These are phyloP conservation scores for Dendroctonus valens DNA, from an alignment of 1,140 invertebrate genomes.

Conservation along the genomic window DNA sequence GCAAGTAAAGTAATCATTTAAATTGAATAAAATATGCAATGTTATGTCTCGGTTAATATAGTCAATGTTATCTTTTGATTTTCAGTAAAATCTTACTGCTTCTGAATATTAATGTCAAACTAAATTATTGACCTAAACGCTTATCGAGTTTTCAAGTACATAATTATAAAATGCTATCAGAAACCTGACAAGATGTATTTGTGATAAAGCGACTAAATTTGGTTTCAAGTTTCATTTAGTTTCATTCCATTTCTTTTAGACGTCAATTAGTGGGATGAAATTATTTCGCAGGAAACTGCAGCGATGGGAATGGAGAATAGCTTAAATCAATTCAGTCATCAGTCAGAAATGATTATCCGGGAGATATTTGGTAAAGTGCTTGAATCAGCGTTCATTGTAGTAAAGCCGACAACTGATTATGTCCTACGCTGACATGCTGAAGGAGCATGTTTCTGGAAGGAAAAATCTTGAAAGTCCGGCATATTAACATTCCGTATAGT, in stretches of 20 bases:
- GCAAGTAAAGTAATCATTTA: too few relatives aligned
- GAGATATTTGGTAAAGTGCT: slow-evolving; percentile 38
- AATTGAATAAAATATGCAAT: too few relatives aligned
- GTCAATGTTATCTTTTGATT: too few relatives aligned
- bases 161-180: too few relatives aligned
- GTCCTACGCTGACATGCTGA: slow-evolving; percentile 26
- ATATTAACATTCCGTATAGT: too few relatives aligned
- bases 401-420: slow-evolving; percentile 36
- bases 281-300: slow-evolving; percentile 27
- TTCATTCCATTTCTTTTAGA: slow-evolving; percentile 2
- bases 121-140: too few relatives aligned
- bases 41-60: too few relatives aligned
- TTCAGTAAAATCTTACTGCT: too few relatives aligned
- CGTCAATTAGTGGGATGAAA: slow-evolving; percentile 25
- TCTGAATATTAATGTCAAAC: too few relatives aligned
- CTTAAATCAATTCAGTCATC: slow-evolving; percentile 44
- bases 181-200: too few relatives aligned
- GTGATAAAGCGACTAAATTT: too few relatives aligned
- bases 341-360: slow-evolving; percentile 40
- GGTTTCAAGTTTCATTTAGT: background rate
- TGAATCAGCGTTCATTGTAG: slow-evolving; percentile 40
- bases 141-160: too few relatives aligned
- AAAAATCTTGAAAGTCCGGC: background rate
- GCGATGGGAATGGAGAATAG: slow-evolving; percentile 37
- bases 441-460: slow-evolving; percentile 24